phyloP scores from a whole-genome alignment of 2,113 vertebrate genomes.

The Cavia porcellus region DNA sequence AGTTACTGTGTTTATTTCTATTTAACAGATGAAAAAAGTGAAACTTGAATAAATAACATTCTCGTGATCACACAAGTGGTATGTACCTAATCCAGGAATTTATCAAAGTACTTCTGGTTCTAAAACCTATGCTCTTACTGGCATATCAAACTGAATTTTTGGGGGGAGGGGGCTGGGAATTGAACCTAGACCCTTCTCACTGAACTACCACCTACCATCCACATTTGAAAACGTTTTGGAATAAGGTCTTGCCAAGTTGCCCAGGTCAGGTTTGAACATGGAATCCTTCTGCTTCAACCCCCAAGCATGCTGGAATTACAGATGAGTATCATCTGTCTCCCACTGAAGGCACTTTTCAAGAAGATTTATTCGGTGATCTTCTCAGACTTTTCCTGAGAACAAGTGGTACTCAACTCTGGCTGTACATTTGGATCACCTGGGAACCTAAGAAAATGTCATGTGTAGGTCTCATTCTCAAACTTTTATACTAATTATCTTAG shows the following conservation, averaged over 20 bases:
- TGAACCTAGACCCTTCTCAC: not conserved
- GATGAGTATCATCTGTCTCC: no score
- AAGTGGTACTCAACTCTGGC: not conserved
- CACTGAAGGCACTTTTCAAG: slow-evolving; percentile 34
- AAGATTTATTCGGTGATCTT: not conserved
- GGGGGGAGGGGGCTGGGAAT: not conserved
- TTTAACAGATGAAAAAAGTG: slow-evolving; percentile 53
- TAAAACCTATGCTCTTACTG: not conserved
- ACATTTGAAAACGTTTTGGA: not conserved
- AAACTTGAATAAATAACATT: slow-evolving; percentile 45
- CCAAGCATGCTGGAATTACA: not conserved
- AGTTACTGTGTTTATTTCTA: slow-evolving; percentile 40
- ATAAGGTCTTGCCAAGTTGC: not conserved
- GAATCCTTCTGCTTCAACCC: not conserved
- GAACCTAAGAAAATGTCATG: slow-evolving; percentile 29
- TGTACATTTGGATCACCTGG: not conserved
- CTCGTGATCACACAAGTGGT: not conserved
- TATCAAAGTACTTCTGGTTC: not conserved
- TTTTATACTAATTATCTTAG: not conserved
- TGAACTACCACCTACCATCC: not conserved
- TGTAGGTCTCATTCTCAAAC: not conserved
- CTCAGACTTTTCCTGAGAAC: slow-evolving; percentile 41
- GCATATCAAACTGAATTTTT: not conserved
- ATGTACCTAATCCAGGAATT: not conserved
- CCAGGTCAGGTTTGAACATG: not conserved